Percentiles rank a stretch among this genome's conserved stretches.
Evolutionary conservation across 2,797 vertebrate species (phyloP).

Genomic region (Morus bassanus): DNA sequence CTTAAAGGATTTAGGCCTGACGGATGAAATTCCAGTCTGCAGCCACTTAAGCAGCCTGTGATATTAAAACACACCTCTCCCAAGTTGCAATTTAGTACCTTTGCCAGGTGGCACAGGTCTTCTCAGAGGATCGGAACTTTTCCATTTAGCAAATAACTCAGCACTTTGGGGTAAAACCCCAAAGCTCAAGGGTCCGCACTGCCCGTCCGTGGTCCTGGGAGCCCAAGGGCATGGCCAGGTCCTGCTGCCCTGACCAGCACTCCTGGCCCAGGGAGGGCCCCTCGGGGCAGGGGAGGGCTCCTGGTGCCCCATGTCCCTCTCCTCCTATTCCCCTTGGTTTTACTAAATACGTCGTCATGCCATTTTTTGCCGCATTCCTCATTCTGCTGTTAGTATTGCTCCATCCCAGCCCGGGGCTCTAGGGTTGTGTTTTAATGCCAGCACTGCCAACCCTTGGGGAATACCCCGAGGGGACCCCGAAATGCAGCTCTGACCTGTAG

Average conservation of each 20-base stretch:
- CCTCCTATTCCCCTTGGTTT: neutral
- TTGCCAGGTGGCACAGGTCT: neutral
- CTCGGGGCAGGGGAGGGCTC: neutral
- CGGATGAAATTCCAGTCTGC: neutral
- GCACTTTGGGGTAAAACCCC: neutral
- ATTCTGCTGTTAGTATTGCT: neutral
- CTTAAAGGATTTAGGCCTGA: neutral
- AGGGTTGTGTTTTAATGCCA: neutral
- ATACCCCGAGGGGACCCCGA: neutral
- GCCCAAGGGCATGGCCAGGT: neutral
- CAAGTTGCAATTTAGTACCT: neutral
- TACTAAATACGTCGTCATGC: rapidly evolving
- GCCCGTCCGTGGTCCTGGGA: rapidly evolving
- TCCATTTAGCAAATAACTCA: neutral
- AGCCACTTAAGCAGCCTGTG: neutral
- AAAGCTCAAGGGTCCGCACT: neutral
- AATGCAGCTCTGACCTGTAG: neutral
- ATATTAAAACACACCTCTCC: neutral
- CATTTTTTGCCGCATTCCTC: neutral
- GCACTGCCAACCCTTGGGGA: neutral
- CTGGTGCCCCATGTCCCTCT: neutral
- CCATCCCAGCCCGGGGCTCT: neutral
- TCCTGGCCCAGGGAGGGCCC: neutral
- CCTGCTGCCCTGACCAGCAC: neutral
- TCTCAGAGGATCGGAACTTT: neutral